These are phyloP conservation scores for Amiota minor DNA, from an alignment of 2,888 invertebrate species.

Conservation along the genomic window DNA sequence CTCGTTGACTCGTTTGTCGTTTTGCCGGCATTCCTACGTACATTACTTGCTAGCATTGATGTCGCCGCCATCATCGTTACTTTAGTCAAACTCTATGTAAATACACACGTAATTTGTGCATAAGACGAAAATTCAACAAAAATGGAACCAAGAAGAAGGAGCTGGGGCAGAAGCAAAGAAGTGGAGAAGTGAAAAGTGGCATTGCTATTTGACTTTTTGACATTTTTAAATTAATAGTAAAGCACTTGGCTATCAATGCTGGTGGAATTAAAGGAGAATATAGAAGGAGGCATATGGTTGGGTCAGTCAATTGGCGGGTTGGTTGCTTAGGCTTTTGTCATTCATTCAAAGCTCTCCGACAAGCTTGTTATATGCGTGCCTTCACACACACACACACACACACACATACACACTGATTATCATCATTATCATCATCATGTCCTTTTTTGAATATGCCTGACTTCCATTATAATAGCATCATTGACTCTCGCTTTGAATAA, in stretches of 20 bases:
- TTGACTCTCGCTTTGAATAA: constrained; percentile 50
- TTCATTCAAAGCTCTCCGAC: too few species aligned
- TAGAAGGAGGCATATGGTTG: too few species aligned
- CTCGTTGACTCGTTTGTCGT: constrained; percentile 50
- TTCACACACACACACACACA: not conserved
- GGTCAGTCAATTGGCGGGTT: not conserved
- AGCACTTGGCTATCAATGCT: constrained; percentile 25
- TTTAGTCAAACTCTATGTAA: constrained; percentile 36
- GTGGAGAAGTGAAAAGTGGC: constrained; percentile 40
- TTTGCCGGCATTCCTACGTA: constrained; percentile 39
- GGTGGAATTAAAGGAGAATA: not conserved
- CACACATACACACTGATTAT: too few species aligned
- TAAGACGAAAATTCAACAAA: constrained; percentile 32
- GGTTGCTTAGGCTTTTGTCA: too few species aligned
- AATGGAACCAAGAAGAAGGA: not conserved
- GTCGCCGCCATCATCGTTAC: too few species aligned
- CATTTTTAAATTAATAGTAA: constrained; percentile 62
- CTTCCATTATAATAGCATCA: constrained; percentile 59
- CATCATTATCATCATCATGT: not conserved
- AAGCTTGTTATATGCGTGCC: constrained; percentile 21
- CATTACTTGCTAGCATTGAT: too few species aligned
- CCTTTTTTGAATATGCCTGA: constrained; percentile 2
- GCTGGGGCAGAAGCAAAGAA: constrained; percentile 28
- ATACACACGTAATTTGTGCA: constrained; percentile 36
- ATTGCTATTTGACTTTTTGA: constrained; percentile 53